Conservation (phyloP, 2,888 invertebrate species). For the Hemicrepidius hirtus region DNA sequence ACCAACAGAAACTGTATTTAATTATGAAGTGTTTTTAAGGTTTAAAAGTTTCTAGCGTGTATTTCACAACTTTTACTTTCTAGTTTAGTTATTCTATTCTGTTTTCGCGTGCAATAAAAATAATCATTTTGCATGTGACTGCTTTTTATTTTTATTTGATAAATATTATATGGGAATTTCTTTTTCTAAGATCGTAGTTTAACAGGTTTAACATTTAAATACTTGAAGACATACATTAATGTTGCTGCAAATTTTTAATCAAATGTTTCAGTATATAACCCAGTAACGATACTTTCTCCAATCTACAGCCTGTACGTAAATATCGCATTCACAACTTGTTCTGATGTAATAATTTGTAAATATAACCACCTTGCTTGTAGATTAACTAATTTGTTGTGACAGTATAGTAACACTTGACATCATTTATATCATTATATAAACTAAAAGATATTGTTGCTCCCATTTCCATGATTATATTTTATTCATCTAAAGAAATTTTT, state of each 20-base stretch:
- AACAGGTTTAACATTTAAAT: too few relatives aligned
- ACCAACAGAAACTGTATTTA: too few relatives aligned
- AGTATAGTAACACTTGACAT: slow-evolving; percentile 12
- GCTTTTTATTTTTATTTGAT: too few relatives aligned
- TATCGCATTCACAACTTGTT: slow-evolving; percentile 18
- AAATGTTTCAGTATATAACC: slow-evolving; percentile 19
- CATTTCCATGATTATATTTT: not conserved
- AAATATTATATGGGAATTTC: too few relatives aligned
- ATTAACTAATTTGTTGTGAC: slow-evolving; percentile 24
- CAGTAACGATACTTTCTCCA: slow-evolving; percentile 14
- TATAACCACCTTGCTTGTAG: slow-evolving; percentile 14
- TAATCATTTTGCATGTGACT: not conserved
- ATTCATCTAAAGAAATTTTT: too few relatives aligned
- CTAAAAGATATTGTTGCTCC: not conserved
- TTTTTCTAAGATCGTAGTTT: too few relatives aligned
- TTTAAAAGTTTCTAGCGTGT: slow-evolving; percentile 3
- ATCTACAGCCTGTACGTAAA: slow-evolving; percentile 13
- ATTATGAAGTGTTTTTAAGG: too few relatives aligned
- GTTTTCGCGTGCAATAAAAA: not conserved
- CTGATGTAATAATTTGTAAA: slow-evolving; percentile 18
- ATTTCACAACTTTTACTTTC: slow-evolving; percentile 10
- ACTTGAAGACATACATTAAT: too few relatives aligned
- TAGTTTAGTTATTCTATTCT: not conserved
- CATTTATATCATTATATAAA: not conserved
- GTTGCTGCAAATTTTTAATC: slow-evolving; percentile 7